Evolutionary conservation across 1,140 invertebrate genomes (phyloP).

Genomic region (Drosophila asahinai): DNA sequence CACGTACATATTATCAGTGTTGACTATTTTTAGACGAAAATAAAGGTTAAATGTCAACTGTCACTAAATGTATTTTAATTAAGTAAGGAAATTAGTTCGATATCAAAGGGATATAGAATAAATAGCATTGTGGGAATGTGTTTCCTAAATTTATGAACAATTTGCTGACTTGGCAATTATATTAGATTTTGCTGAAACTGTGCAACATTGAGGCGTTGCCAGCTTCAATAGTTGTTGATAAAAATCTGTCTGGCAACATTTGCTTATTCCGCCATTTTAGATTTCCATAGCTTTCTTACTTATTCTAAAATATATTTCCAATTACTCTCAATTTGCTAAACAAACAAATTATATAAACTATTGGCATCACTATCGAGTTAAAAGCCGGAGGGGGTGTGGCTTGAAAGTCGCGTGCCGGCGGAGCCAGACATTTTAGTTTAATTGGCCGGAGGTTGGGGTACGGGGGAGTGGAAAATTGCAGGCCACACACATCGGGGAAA

Average conservation of each 20-base stretch:
- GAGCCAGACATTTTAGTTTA: conserved; percentile 68
- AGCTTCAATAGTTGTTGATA: background rate
- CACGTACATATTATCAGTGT: background rate
- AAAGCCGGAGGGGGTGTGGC: conserved; percentile 36
- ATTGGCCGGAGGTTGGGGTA: conserved; percentile 47
- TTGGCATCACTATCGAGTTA: background rate
- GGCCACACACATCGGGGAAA: conserved; percentile 4
- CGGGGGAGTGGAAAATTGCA: conserved; percentile 11
- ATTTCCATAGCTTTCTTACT: background rate
- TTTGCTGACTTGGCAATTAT: too few species aligned
- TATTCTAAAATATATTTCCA: background rate
- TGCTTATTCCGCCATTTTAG: background rate
- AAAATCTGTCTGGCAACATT: background rate
- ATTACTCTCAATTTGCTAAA: background rate
- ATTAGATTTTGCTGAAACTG: too few species aligned
- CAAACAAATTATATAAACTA: background rate
- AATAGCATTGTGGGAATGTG: too few species aligned
- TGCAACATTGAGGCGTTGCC: background rate
- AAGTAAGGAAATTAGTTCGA: background rate
- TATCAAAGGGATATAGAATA: too few species aligned
- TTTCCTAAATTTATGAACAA: too few species aligned
- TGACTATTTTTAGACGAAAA: background rate
- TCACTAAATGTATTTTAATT: background rate
- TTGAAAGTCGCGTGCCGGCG: conserved; percentile 57
- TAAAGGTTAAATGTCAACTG: background rate